Evolutionary conservation across 2,888 invertebrate species (phyloP).

Genomic region (Molorchus minor): DNA sequence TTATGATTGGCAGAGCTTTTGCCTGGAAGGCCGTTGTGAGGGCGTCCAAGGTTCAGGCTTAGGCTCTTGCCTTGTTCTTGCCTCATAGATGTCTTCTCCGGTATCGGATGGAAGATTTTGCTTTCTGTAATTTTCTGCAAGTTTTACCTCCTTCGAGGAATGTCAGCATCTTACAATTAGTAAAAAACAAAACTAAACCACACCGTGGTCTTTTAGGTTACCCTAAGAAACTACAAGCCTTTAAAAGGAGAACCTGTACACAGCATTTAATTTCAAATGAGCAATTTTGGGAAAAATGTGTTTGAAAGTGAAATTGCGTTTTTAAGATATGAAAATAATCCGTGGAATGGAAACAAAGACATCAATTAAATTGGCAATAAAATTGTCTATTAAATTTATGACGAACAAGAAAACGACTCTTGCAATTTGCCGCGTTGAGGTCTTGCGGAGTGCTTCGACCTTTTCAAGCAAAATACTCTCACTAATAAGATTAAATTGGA

Average conservation of each 20-base stretch:
- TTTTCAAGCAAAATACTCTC: conserved; percentile 31
- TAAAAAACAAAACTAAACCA: no score
- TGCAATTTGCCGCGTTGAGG: conserved; percentile 2
- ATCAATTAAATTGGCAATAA: conserved; percentile 6
- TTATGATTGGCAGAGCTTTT: no score
- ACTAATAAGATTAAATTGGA: conserved; percentile 40
- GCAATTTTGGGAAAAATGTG: conserved; percentile 18
- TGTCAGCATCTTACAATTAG: no score
- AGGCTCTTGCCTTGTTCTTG: no score
- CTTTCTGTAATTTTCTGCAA: no score
- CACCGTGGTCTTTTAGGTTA: no score
- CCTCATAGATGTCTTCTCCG: no score
- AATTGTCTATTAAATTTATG: conserved; percentile 22
- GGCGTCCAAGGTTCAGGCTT: no score
- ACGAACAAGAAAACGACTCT: conserved; percentile 18
- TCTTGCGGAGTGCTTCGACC: conserved; percentile 27
- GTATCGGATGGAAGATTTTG: no score
- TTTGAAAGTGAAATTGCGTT: conserved; percentile 17
- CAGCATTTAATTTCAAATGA: conserved; percentile 19
- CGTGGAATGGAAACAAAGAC: conserved; percentile 5
- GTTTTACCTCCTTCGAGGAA: no score
- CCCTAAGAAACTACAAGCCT: conserved; percentile 17
- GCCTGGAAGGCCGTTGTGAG: no score
- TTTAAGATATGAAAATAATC: conserved; percentile 3
- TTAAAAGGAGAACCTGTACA: conserved; percentile 5